Evolutionary conservation across 2,888 invertebrate genomes (phyloP), one percentile per base, ranked within the genome.

Genomic region (Drosophila kuntzei): DNA sequence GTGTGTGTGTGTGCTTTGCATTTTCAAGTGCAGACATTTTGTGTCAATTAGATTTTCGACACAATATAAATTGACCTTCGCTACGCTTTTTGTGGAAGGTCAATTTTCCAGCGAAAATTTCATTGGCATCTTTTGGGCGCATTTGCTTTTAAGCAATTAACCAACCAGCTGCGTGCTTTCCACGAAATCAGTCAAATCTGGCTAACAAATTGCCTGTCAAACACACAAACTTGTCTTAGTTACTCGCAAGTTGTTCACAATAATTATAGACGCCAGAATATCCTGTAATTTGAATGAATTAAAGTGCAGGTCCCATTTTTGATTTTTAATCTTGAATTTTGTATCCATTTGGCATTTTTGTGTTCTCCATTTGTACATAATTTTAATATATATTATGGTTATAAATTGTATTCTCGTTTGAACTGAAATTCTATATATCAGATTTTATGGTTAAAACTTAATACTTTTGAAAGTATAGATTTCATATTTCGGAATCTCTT

Each of bases 11-110:
- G 39, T 32, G 32, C n/a, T 50, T 61, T 36, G 61, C 61, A 68
- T 71, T 84, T 81, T 79, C 82, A 87, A 87, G 87, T 85, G 87
- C 82, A 81, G 70, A 62, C 61, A 65, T 68, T 80, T 71, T 71
- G 75, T 82, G 81, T 84, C 87, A 84, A 83, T 83, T 83, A 72
- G 71, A 63, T 67, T 69, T 60, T 14, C 57, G 60, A 66, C 55
- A 68, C 62, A 65, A 60, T 62, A 34, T 62, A 63, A 76, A 75
- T 63, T 72, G 75, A 76, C 75, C 75, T 75, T 76, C 71, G 32
- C 27, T 16, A n/a, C 9, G 18, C 51, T 32, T 37, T 47, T 34
- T 5, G 20, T 36, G n/a, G n/a, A 72, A 76, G 72, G 77, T 76
- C 77, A 58, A 20, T 50, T 49, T 7, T 34, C 11, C 29, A 47